A percentile compares a stretch with the other conserved stretches of the same genome.
Evolutionary conservation across 1,140 invertebrate genomes (phyloP).

Genomic region (Myzus persicae): DNA sequence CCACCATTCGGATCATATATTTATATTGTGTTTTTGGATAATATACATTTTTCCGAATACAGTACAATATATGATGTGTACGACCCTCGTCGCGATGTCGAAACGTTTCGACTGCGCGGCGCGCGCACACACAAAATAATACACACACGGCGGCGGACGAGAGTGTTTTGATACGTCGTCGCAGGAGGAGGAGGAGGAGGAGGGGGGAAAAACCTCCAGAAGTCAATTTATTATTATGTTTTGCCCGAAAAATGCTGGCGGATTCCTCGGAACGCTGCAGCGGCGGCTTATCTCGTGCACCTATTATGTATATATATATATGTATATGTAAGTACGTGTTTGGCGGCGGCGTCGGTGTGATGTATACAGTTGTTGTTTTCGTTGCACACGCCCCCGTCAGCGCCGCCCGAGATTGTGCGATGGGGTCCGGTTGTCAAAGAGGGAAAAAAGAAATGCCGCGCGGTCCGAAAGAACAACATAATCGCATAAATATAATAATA

Average conservation of each 20-base stretch:
- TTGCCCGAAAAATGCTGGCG: not conserved
- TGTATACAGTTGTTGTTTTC: not conserved
- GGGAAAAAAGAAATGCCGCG: not conserved
- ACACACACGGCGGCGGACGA: not conserved
- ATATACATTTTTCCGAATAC: too few relatives aligned
- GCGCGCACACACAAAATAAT: not conserved
- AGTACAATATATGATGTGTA: too few relatives aligned
- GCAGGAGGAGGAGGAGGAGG: too few relatives aligned
- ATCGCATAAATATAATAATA: slow-evolving; percentile 10
- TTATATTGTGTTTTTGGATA: too few relatives aligned
- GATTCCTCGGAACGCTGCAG: slow-evolving; percentile 24
- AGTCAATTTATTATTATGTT: not conserved
- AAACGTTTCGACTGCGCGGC: not conserved
- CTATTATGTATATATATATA: not conserved
- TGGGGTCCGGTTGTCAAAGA: slow-evolving; percentile 4
- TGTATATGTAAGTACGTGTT: not conserved
- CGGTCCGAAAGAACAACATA: not conserved
- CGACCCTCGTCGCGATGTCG: not conserved
- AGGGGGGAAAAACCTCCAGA: not conserved
- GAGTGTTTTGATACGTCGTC: slow-evolving; percentile 45
- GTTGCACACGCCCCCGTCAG: not conserved
- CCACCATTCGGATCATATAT: too few relatives aligned
- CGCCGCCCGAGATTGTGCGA: not conserved
- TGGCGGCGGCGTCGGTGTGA: not conserved
- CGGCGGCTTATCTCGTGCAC: not conserved